Base-by-base conservation (phyloP, 2,888 invertebrate genomes). In the Arrhopalites spinosus region DNA sequence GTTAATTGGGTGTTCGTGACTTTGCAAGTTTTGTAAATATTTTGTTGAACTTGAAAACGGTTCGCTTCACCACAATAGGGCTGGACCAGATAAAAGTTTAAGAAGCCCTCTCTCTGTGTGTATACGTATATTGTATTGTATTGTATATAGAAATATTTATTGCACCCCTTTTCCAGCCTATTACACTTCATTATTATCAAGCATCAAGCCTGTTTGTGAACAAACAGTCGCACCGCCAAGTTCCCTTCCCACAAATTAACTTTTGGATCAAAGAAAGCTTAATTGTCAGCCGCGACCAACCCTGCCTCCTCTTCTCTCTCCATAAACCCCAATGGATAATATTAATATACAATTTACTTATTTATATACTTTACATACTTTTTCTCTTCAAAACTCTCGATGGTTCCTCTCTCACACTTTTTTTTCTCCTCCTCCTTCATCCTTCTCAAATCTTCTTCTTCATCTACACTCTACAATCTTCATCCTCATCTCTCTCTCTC, bases 21-120 rank as follows among this genome's bases (percentile, higher is more conserved):
- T 74, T 68, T 74, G 74, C 74, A 74, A 74, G 67, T 73, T 73
- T 73, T 73, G 47, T 73, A 73, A 73, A 73, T 73, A 73, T 70
- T 59, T 25, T 70, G 70, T 70, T 70, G 70, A 56, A 56, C 70
- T 70, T 70, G 70, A 70, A 56, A 61, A 53, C 73, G 64, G 64
- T 73, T 73, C 73, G 50, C 53, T 56, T 70, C 25, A 36, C 23
- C 56, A 56, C 70, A 70, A 70, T 68, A 25, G 23, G 13, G 25
- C 59, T 25, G 25, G 17, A 64, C n/a, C 27, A 17, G 7, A 36
- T 36, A 27, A 61, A 20, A 61, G 59, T 23, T 3, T 7, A 64
- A 5, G 5, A 15, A 61, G 20, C 2, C 5, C 3, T 7, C 3
- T 61, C 20, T 61, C 13, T 29, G 29, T 63, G n/a, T 3, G 15